Evolutionary conservation across 2,888 invertebrate genomes (phyloP).

Genomic region (Erebia palarica): DNA sequence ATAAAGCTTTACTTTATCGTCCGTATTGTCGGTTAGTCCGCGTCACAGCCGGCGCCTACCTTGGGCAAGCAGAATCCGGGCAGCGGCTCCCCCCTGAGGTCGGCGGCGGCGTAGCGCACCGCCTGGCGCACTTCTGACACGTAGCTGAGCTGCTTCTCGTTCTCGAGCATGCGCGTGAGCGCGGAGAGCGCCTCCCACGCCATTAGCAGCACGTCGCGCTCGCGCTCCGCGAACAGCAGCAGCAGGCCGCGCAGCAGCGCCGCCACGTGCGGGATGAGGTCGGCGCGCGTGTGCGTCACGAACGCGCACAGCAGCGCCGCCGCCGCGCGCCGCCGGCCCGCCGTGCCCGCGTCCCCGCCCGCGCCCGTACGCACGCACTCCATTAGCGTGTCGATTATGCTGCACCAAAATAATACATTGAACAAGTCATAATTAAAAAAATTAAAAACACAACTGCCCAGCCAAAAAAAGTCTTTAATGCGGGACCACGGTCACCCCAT

Average conservation of each 20-base stretch:
- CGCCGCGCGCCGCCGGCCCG: slow-evolving; percentile 89
- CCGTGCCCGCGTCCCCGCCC: slow-evolving; percentile 86
- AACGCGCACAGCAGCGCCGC: slow-evolving; percentile 95
- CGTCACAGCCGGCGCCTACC: slow-evolving; percentile 55
- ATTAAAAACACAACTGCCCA: no score
- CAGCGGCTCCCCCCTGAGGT: slow-evolving; percentile 90
- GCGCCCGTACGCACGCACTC: slow-evolving; percentile 85
- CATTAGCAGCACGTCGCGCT: slow-evolving; percentile 88
- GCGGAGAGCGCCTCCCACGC: slow-evolving; percentile 95
- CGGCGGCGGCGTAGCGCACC: slow-evolving; percentile 93
- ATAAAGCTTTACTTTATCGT: no score
- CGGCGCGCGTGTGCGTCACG: slow-evolving; percentile 94
- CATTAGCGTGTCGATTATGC: slow-evolving; percentile 93
- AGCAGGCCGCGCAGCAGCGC: slow-evolving; percentile 94
- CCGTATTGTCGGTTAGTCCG: no score
- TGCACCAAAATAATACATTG: slow-evolving; percentile 48
- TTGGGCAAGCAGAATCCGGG: slow-evolving; percentile 97
- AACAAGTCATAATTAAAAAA: no score
- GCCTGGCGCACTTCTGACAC: slow-evolving; percentile 96
- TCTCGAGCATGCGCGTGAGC: slow-evolving; percentile 93
- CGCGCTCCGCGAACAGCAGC: slow-evolving; percentile 90
- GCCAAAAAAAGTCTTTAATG: no score
- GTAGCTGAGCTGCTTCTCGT: slow-evolving; percentile 92
- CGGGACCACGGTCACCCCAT: no score
- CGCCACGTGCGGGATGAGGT: slow-evolving; percentile 93